These are phyloP conservation scores for Cromileptes altivelis DNA, from an alignment of 2,113 vertebrate species.

Conservation along the genomic window DNA sequence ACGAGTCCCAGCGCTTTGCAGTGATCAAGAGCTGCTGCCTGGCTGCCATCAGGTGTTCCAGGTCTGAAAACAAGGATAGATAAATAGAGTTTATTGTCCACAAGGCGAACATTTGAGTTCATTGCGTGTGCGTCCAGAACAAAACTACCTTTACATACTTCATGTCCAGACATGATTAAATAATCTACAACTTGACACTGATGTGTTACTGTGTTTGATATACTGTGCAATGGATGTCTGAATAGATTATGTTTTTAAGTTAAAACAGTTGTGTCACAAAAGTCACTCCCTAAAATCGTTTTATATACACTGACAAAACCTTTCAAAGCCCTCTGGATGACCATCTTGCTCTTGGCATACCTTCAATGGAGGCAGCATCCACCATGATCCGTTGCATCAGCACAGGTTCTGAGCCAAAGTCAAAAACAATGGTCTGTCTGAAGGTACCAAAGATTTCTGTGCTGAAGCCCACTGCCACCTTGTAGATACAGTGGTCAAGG, in stretches of 20 bases:
- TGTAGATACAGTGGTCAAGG: constrained; percentile 96
- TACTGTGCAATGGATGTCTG: background rate
- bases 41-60: constrained; percentile 96
- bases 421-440: constrained; percentile 97
- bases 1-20: constrained; percentile 97
- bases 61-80: constrained; percentile 83
- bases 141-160: background rate
- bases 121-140: background rate
- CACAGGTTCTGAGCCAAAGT: constrained; percentile 98
- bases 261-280: background rate
- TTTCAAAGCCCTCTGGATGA: background rate
- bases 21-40: constrained; percentile 96
- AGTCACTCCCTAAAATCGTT: background rate
- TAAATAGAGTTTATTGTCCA: background rate
- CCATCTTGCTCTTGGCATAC: constrained; percentile 75
- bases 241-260: background rate
- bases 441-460: constrained; percentile 99
- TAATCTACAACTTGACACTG: background rate
- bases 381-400: constrained; percentile 99
- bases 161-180: background rate
- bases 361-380: constrained; percentile 98
- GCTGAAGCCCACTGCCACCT: constrained; percentile 94
- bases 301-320: background rate
- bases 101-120: background rate
- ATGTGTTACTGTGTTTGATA: background rate